Base-by-base conservation (phyloP, 1,140 invertebrate genomes). In the Apis florea region DNA sequence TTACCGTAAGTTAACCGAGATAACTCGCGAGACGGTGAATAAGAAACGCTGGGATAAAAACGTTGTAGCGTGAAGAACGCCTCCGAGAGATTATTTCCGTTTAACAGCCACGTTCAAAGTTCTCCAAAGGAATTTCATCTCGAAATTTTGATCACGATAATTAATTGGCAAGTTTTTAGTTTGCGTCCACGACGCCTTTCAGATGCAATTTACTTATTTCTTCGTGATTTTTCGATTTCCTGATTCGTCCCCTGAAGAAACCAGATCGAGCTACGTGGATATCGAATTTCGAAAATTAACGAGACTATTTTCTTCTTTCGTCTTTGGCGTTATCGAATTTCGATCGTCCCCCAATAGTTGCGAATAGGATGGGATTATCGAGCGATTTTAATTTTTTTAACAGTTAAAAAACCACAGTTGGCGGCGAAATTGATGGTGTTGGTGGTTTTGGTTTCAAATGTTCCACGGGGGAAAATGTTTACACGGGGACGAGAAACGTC, bases 211-310 rank as follows among this genome's bases (percentile, higher is more conserved):
- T n/a, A n/a, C n/a, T n/a, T n/a, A n/a, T n/a, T n/a, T n/a, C n/a
- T n/a, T 82, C 66, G 76, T 67, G 85, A 87, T 75, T 87, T 87
- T 84, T 87, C 85, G 82, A 86, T 86, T 81, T n/a, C 58, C 61
- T 40, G 72, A 54, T 56, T n/a, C 54, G 56, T 78, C 53, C 64
- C 72, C 66, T 76, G n/a, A 49, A n/a, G n/a, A n/a, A n/a, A n/a
- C n/a, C n/a, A n/a, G n/a, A n/a, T n/a, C n/a, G n/a, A n/a, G n/a
- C n/a, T n/a, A n/a, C n/a, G n/a, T n/a, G n/a, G n/a, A n/a, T n/a
- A n/a, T n/a, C n/a, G n/a, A n/a, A n/a, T n/a, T n/a, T n/a, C n/a
- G 69, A 86, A 59, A 79, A 75, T 86, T 86, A 87, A 87, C 79
- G 86, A 87, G 82, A 58, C 56, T 66, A 61, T 61, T 75, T 74